phyloP scores from a whole-genome alignment of 1,140 invertebrate species.

The Danaus plexippus region DNA sequence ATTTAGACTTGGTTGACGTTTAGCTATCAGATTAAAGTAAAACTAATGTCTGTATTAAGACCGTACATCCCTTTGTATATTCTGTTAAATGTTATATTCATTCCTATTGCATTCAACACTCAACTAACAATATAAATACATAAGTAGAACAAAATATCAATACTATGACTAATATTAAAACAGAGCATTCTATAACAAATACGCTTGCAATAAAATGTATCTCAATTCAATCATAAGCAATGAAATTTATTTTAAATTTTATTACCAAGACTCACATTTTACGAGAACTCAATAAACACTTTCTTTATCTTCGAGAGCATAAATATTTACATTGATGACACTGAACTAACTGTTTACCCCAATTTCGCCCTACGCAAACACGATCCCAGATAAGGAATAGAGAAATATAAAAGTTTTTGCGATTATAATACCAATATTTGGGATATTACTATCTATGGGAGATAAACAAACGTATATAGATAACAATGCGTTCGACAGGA shows the following conservation, averaged over 20 bases:
- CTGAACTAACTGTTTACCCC: slow-evolving; percentile 26
- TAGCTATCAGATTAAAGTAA: too few species aligned
- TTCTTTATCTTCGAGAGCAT: slow-evolving; percentile 30
- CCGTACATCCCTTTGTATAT: not conserved
- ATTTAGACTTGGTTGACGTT: too few species aligned
- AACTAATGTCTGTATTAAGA: not conserved
- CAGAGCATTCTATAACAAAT: too few species aligned
- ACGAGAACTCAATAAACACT: slow-evolving; percentile 31
- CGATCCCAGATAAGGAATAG: slow-evolving; percentile 17
- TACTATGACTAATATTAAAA: too few species aligned
- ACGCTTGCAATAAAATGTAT: slow-evolving; percentile 9
- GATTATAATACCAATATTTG: slow-evolving; percentile 3
- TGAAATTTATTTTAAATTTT: slow-evolving; percentile 31
- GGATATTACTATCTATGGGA: not conserved
- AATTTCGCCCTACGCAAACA: slow-evolving; percentile 35
- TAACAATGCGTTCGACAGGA: not conserved
- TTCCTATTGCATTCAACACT: too few species aligned
- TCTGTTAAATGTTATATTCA: not conserved
- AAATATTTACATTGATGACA: slow-evolving; percentile 39
- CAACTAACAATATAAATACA: too few species aligned
- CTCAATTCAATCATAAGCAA: slow-evolving; percentile 20
- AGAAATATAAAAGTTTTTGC: slow-evolving; percentile 27
- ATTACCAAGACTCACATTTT: slow-evolving; percentile 26
- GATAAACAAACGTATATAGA: not conserved
- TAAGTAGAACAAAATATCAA: too few species aligned